Evolutionary conservation across 1,140 invertebrate species (phyloP).

Genomic region (Fopius arisanus): DNA sequence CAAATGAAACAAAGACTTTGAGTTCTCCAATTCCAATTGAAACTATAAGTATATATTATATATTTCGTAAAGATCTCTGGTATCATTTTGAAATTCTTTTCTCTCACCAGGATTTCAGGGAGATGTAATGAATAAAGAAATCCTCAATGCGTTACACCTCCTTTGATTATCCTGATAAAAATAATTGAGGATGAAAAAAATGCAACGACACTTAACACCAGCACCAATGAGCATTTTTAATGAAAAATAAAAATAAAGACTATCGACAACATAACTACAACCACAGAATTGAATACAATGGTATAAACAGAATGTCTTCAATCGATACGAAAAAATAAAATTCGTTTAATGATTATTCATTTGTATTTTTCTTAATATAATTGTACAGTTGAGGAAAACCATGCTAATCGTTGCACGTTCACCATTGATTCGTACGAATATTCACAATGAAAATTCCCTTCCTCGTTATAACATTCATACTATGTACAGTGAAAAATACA

Average conservation of each 20-base stretch:
- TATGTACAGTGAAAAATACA: neutral
- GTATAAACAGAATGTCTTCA: constrained; percentile 39
- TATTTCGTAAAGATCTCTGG: neutral
- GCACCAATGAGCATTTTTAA: constrained; percentile 61
- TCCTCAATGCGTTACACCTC: too few relatives aligned
- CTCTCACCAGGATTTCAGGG: neutral
- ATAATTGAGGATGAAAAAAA: neutral
- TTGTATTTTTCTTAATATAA: neutral
- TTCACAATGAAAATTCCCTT: neutral
- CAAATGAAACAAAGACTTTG: neutral
- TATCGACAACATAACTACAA: constrained; percentile 49
- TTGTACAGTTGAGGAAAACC: neutral
- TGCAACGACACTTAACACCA: constrained; percentile 46
- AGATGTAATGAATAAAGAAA: neutral
- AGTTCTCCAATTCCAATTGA: neutral
- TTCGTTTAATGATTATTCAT: constrained; percentile 1
- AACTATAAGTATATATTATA: neutral
- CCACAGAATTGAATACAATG: constrained; percentile 49
- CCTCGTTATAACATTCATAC: neutral
- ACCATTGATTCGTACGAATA: neutral
- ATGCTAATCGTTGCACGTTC: neutral
- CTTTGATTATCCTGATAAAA: neutral
- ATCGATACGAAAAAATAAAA: constrained; percentile 33
- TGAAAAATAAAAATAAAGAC: constrained; percentile 45
- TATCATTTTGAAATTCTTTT: neutral